Conservation (phyloP, 2,888 invertebrate species). For the Drosophila mercatorum region DNA sequence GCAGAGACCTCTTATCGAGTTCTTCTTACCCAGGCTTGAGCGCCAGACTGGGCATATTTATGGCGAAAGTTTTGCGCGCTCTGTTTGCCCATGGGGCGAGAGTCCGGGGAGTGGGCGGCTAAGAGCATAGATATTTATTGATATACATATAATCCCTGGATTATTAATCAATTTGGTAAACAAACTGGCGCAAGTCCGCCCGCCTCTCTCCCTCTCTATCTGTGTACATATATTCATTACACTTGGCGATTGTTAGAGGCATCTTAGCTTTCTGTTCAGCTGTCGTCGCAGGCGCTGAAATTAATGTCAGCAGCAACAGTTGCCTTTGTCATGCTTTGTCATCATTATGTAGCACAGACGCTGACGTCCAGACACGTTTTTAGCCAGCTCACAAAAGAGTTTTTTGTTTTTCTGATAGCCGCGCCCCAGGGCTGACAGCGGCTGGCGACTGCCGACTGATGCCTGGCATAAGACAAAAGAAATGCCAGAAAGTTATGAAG, state of each 20-base stretch:
- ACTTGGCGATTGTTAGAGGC: slow-evolving; percentile 20
- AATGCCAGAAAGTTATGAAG: slow-evolving; percentile 20
- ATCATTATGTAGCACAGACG: slow-evolving; percentile 25
- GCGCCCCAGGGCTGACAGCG: slow-evolving; percentile 25
- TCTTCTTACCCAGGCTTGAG: slow-evolving; percentile 33
- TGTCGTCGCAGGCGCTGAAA: slow-evolving; percentile 27
- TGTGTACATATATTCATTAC: slow-evolving; percentile 27
- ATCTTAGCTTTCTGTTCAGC: slow-evolving; percentile 15
- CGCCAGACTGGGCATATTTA: slow-evolving; percentile 41
- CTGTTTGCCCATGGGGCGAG: slow-evolving; percentile 8
- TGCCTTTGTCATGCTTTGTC: slow-evolving; percentile 25
- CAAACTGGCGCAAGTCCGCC: slow-evolving; percentile 24
- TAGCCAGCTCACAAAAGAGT: slow-evolving; percentile 30
- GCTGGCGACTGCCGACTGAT: slow-evolving; percentile 21
- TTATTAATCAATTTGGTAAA: slow-evolving; percentile 52
- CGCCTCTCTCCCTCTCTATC: background rate
- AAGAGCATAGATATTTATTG: slow-evolving; percentile 45
- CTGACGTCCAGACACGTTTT: slow-evolving; percentile 17
- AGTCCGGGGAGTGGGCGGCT: background rate
- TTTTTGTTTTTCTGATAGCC: slow-evolving; percentile 19
- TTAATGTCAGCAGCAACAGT: slow-evolving; percentile 44
- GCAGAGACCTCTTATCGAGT: slow-evolving; percentile 61
- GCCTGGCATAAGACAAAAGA: slow-evolving; percentile 23
- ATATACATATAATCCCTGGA: slow-evolving; percentile 28
- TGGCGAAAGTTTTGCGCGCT: slow-evolving; percentile 42